Evolutionary conservation across 2,797 vertebrate genomes (phyloP).

Genomic region (Arrhamphus sclerolepis): DNA sequence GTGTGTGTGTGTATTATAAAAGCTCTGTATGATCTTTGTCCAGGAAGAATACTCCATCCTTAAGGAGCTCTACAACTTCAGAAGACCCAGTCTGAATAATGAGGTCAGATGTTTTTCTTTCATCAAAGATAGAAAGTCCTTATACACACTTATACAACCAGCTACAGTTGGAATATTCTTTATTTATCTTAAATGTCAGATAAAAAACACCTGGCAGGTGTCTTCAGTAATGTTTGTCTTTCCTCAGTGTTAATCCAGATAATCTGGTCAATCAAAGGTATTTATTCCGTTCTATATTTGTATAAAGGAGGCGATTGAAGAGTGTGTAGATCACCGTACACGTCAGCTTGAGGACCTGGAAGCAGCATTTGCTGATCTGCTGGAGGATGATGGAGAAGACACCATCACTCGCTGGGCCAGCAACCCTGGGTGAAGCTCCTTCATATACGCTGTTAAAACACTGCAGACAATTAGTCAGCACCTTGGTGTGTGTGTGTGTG

Average conservation of each 20-base stretch:
- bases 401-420: conserved; percentile 85
- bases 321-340: conserved; percentile 88
- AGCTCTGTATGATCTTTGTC: conserved; percentile 33
- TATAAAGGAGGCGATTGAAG: conserved; percentile 81
- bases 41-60: conserved; percentile 91
- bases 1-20: too few species aligned
- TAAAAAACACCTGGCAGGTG: too few species aligned
- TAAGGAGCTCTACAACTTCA: conserved; percentile 91
- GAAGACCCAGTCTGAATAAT: conserved; percentile 79
- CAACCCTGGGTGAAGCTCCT: conserved; percentile 83
- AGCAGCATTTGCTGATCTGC: conserved; percentile 90
- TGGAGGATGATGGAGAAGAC: conserved; percentile 89
- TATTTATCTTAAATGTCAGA: too few species aligned
- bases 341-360: conserved; percentile 94
- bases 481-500: too few species aligned
- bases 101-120: conserved; percentile 79
- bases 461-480: too few species aligned
- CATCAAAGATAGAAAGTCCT: not conserved
- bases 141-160: too few species aligned
- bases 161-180: too few species aligned
- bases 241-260: not conserved
- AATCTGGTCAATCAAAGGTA: too few species aligned
- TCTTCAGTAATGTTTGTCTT: not conserved
- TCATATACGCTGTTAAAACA: not conserved
- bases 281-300: not conserved